Conservation (phyloP, 2,797 vertebrate species). For the Lindbergichthys nudifrons region DNA sequence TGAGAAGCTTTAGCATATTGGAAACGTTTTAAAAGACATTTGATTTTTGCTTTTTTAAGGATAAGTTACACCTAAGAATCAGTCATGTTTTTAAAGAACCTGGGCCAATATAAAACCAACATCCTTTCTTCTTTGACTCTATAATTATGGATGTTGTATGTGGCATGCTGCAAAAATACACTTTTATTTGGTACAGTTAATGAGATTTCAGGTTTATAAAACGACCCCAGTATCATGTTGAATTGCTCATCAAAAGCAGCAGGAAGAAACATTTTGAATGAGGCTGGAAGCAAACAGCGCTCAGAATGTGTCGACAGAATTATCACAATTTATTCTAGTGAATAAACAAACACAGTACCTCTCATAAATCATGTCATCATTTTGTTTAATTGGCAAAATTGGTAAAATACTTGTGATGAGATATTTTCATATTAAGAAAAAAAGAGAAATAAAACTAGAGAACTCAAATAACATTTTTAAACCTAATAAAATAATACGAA, state of each 20-base stretch:
- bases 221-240: background rate
- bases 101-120: slow-evolving; percentile 21
- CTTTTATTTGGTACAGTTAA: slow-evolving; percentile 44
- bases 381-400: slow-evolving; percentile 37
- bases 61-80: background rate
- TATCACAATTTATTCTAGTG: slow-evolving; percentile 5
- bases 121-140: slow-evolving; percentile 17
- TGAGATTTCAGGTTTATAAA: slow-evolving; percentile 24
- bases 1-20: background rate
- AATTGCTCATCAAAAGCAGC: slow-evolving; percentile 52
- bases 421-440: slow-evolving; percentile 20
- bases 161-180: slow-evolving; percentile 14
- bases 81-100: background rate
- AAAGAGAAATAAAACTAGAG: background rate
- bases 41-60: slow-evolving; percentile 15
- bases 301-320: slow-evolving; percentile 25
- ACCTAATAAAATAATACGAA: background rate
- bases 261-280: slow-evolving; percentile 31
- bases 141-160: slow-evolving; percentile 19
- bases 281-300: slow-evolving; percentile 27
- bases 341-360: slow-evolving; percentile 30
- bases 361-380: slow-evolving; percentile 21
- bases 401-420: slow-evolving; percentile 22
- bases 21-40: slow-evolving; percentile 7
- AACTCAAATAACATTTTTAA: background rate